Evolutionary conservation across 2,113 vertebrate genomes (phyloP).

Genomic region (Glaucidium brasilianum): DNA sequence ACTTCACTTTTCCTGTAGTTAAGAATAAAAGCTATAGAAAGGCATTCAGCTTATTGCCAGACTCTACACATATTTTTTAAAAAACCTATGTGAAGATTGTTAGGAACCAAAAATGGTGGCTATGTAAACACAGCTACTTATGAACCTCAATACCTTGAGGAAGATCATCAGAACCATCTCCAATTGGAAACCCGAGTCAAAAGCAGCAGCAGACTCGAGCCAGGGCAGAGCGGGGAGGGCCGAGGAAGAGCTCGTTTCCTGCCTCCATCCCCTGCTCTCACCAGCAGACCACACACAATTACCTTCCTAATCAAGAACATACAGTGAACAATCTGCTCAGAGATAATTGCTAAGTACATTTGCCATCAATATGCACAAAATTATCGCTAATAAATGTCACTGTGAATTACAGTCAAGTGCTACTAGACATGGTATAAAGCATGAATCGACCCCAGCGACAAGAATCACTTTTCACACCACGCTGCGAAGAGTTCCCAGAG

Average conservation of each 20-base stretch:
- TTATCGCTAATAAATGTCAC: neutral
- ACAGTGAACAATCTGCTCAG: neutral
- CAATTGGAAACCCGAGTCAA: neutral
- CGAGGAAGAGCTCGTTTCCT: neutral
- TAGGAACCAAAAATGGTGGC: neutral
- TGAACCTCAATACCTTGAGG: neutral
- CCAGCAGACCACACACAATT: constrained; percentile 52
- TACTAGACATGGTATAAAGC: neutral
- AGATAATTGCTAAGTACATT: neutral
- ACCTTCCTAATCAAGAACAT: constrained; percentile 25
- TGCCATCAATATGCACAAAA: neutral
- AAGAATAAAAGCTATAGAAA: neutral
- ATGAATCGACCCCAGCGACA: neutral
- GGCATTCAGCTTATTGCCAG: neutral
- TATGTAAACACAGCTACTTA: neutral
- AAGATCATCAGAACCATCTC: neutral
- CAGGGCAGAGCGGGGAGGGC: neutral
- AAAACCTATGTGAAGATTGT: neutral
- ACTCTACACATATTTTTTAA: accelerated
- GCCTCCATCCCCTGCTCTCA: neutral
- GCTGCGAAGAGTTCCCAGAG: accelerated
- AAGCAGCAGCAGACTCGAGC: neutral
- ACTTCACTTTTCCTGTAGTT: neutral
- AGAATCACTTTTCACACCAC: neutral
- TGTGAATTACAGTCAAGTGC: neutral